phyloP scores from a whole-genome alignment of 2,888 invertebrate genomes.

The Rhimphoctona megacephalus region DNA sequence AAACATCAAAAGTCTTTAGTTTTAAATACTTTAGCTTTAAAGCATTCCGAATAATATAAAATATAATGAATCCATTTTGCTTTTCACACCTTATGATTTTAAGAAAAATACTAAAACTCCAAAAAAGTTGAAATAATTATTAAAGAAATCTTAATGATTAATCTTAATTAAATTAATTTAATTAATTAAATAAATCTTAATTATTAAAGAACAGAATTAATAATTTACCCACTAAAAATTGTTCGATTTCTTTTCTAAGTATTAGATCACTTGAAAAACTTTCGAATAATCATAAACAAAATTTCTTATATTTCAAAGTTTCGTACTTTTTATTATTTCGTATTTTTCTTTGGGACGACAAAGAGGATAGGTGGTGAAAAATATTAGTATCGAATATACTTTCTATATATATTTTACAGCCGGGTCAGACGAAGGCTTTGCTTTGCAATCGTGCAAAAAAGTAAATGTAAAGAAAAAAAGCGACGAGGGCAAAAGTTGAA shows the following conservation, averaged over 20 bases:
- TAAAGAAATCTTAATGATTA: too few relatives aligned
- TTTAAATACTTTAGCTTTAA: background rate
- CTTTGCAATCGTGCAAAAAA: slow-evolving; percentile 28
- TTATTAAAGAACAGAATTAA: background rate
- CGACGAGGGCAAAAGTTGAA: slow-evolving; percentile 60
- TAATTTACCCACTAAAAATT: background rate
- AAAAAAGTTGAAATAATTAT: background rate
- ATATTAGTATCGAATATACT: slow-evolving; percentile 17
- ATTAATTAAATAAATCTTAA: too few relatives aligned
- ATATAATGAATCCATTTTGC: background rate
- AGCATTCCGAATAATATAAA: background rate
- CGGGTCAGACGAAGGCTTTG: slow-evolving; percentile 29
- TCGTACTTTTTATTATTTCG: background rate
- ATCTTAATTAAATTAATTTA: too few relatives aligned
- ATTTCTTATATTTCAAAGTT: background rate
- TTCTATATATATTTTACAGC: slow-evolving; percentile 6
- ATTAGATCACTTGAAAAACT: background rate
- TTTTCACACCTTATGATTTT: background rate
- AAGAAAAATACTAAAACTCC: background rate
- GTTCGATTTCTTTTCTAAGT: background rate
- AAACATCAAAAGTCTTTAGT: background rate
- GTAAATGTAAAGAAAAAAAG: slow-evolving; percentile 28
- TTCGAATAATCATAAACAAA: background rate
- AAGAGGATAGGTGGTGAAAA: slow-evolving; percentile 21
- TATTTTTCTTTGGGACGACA: background rate